Evolutionary conservation across 2,797 vertebrate species (phyloP).

Genomic region (Diplodus puntazzo): DNA sequence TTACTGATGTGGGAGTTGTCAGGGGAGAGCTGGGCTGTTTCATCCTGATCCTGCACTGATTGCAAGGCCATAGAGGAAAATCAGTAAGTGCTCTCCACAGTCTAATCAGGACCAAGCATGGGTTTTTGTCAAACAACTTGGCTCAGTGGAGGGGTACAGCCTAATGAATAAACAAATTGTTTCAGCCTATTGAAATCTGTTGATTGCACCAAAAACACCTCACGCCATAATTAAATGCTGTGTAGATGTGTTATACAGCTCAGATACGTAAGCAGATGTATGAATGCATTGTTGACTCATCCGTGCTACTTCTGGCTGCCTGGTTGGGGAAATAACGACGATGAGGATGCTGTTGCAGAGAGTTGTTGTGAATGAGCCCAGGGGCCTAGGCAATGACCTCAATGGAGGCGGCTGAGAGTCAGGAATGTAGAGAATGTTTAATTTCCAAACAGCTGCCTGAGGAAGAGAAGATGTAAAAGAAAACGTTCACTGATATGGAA

Average conservation of each 20-base stretch:
- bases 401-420: constrained; percentile 26
- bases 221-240: constrained; percentile 29
- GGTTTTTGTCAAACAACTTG: constrained; percentile 42
- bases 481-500: neutral
- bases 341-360: constrained; percentile 20
- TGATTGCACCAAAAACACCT: constrained; percentile 48
- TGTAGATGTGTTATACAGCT: constrained; percentile 10
- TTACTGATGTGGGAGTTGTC: constrained; percentile 42
- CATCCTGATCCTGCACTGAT: constrained; percentile 67
- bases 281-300: constrained; percentile 45
- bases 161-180: constrained; percentile 55
- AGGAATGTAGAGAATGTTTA: constrained; percentile 66
- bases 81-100: constrained; percentile 63
- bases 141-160: constrained; percentile 27
- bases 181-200: constrained; percentile 43
- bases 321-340: constrained; percentile 18
- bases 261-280: constrained; percentile 24
- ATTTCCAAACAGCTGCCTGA: constrained; percentile 43
- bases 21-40: constrained; percentile 34
- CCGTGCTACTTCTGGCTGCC: constrained; percentile 26
- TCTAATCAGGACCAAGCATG: constrained; percentile 63
- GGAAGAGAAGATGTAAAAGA: constrained; percentile 20
- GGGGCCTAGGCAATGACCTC: constrained; percentile 49
- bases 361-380: constrained; percentile 35
- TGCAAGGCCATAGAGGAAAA: constrained; percentile 60